phyloP scores from a whole-genome alignment of 2,113 vertebrate genomes.

The Barnardius zonarius region DNA sequence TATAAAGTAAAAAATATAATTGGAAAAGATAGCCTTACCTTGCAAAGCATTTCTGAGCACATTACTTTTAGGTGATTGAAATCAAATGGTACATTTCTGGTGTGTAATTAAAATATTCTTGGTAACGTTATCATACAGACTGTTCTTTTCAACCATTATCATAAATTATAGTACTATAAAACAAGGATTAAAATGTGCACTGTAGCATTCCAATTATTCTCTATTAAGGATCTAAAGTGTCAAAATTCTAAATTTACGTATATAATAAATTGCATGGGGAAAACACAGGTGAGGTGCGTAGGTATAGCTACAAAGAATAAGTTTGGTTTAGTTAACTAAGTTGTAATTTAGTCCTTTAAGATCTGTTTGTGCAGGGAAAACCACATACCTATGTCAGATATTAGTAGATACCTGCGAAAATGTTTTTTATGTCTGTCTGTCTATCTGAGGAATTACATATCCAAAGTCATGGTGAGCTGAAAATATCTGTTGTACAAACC shows the following conservation, averaged over 20 bases:
- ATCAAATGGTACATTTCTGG: not conserved
- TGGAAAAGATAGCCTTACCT: not conserved
- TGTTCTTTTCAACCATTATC: not conserved
- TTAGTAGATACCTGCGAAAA: not conserved
- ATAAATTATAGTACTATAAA: not conserved
- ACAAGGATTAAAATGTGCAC: not conserved
- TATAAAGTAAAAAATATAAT: not conserved
- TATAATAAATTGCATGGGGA: not conserved
- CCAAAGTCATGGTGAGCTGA: not conserved
- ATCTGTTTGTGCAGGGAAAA: not conserved
- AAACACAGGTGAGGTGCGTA: not conserved
- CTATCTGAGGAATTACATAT: not conserved
- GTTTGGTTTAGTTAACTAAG: not conserved
- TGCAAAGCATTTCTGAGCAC: not conserved
- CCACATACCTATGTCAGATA: not conserved
- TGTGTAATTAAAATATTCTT: conserved; percentile 23
- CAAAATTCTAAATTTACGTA: not conserved
- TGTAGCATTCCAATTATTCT: not conserved
- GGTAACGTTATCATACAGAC: not conserved
- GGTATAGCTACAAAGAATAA: not conserved
- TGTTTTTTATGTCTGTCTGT: not conserved
- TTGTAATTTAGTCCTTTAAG: not conserved
- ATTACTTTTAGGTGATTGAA: not conserved
- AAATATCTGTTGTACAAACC: not conserved
- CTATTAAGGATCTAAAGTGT: not conserved